Percentiles rank a stretch among this genome's conserved stretches.
phyloP scores from a whole-genome alignment of 2,113 vertebrate species.

The Hymenochirus boettgeri region DNA sequence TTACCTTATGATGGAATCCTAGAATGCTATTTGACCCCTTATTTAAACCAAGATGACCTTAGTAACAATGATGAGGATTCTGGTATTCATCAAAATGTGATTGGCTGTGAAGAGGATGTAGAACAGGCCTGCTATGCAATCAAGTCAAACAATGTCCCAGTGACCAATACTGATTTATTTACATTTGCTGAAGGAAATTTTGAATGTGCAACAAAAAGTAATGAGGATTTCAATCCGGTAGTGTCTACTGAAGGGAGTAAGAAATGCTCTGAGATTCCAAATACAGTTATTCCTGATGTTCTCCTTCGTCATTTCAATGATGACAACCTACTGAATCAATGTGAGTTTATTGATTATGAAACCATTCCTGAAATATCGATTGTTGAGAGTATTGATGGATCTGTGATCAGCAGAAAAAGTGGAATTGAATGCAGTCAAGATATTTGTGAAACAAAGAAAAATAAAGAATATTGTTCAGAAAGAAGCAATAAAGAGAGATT shows the following conservation, averaged over 20 bases:
- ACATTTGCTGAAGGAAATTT: constrained; percentile 8
- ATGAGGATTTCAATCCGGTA: background rate
- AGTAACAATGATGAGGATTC: background rate
- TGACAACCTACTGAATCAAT: constrained; percentile 56
- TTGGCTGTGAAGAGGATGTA: background rate
- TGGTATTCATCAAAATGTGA: background rate
- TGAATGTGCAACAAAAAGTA: background rate
- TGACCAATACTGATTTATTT: background rate
- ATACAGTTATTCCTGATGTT: constrained; percentile 57
- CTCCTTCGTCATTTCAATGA: constrained; percentile 67
- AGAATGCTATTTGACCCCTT: constrained; percentile 38
- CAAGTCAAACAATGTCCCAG: background rate
- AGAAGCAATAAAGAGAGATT: background rate
- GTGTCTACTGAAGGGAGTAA: constrained; percentile 1
- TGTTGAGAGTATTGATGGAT: constrained; percentile 67
- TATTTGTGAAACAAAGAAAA: background rate
- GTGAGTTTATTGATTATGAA: constrained; percentile 68
- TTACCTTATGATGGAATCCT: constrained; percentile 65
- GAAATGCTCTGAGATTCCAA: constrained; percentile 14
- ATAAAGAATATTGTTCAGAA: constrained; percentile 18
- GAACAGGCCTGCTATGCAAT: too few relatives aligned
- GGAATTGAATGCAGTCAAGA: background rate
- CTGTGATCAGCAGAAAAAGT: constrained; percentile 28
- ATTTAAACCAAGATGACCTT: background rate
- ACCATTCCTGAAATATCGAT: constrained; percentile 74